phyloP scores from a whole-genome alignment of 2,888 invertebrate species.

The Argynnis bischoffii region DNA sequence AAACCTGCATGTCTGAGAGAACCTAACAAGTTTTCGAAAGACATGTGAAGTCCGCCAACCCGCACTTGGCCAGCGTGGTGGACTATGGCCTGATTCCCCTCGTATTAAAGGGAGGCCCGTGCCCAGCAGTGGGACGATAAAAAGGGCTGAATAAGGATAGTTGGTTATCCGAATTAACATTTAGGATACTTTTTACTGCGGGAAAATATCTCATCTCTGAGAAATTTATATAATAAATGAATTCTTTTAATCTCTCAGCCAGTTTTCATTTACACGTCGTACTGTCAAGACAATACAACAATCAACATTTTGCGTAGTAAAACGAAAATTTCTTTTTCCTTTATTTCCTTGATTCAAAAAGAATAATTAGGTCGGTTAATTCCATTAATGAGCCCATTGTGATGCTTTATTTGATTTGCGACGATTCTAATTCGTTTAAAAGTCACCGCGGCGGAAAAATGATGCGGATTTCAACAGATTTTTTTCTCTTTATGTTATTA shows the following conservation, averaged over 20 bases:
- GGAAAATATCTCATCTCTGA: no score
- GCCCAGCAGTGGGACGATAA: no score
- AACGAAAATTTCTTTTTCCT: conserved; percentile 6
- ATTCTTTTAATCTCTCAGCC: background rate
- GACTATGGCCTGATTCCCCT: no score
- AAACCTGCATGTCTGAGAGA: no score
- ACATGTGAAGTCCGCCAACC: no score
- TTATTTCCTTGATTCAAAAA: conserved; percentile 44
- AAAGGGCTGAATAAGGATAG: no score
- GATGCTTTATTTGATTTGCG: conserved; percentile 63
- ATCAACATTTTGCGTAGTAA: conserved; percentile 4
- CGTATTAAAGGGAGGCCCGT: no score
- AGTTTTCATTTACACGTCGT: conserved; percentile 4
- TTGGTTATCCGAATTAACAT: no score
- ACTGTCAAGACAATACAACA: conserved; percentile 6
- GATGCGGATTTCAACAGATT: conserved; percentile 35
- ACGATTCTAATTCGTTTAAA: conserved; percentile 52
- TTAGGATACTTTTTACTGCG: no score
- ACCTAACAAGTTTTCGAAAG: no score
- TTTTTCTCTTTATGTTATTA: conserved; percentile 9
- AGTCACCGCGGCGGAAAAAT: conserved; percentile 48
- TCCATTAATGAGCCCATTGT: conserved; percentile 66
- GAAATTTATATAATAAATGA: no score
- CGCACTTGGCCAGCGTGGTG: no score
- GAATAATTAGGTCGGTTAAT: conserved; percentile 71